Base-by-base conservation (phyloP, 2,797 vertebrate genomes). In the Otolemur crassicaudatus region DNA sequence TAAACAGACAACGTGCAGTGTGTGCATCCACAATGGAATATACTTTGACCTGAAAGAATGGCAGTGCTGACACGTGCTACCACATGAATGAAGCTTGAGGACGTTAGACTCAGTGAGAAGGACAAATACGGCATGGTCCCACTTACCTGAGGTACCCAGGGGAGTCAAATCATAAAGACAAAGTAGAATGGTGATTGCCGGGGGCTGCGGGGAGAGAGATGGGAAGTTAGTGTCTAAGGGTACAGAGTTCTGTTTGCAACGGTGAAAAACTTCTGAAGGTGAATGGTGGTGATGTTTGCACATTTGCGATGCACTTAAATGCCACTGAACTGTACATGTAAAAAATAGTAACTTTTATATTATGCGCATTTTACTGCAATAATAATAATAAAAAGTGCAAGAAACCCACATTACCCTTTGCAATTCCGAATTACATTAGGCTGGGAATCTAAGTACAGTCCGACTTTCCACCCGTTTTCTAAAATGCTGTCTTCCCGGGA, bases 381-480 rank as follows among this genome's bases (percentile, higher is more conserved):
- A 4, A 25, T 29, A 61, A 58, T 17, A 14, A 23, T 11, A 19
- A 49, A 46, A 88, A 69, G 46, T 3, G 3, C 46, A 12, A 12
- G 17, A 49, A 20, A 77, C 12, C 5, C 70, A 56, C 6, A 3
- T 3, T 2, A 2, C 13, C 29, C 31, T 67, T 46, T 49, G n/a
- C 58, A 31, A 13, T 5, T 40, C 43, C 11, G 1, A 23, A 37
- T 34, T 43, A 37, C 79, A 1, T 40, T 49, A 12, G 49, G 19
- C 37, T 40, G 25, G n/a, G 17, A 40, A 17, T 40, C 29, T 76
- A 73, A 65, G 67, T 4, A 20, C 69, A 40, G 60, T 63, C 49
- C 19, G 1, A 67, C n/a, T 91, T 87, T 27, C 83, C 94, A 67
- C 75, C 94, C 96, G 20, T 97, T 98, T 98, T 97, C 98, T 98